phyloP scores from a whole-genome alignment of 92 coral and sea anemone genomes.

The Isaurus tuberculatus region DNA sequence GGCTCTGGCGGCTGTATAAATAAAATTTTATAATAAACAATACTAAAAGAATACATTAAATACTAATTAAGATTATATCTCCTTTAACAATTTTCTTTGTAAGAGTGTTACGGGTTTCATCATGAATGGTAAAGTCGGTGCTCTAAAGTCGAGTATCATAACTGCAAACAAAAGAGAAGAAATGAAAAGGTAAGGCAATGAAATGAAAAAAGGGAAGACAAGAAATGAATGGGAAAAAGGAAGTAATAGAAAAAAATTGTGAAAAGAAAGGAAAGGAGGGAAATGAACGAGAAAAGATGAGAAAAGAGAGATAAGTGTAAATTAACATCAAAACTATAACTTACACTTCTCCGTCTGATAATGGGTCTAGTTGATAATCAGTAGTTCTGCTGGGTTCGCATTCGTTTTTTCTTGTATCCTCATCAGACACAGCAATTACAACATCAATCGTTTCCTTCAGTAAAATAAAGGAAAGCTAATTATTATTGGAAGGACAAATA shows the following conservation, averaged over 20 bases:
- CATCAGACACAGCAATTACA: constrained; percentile 29
- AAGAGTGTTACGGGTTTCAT: not conserved
- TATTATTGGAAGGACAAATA: not conserved
- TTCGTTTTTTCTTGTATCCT: constrained; percentile 29
- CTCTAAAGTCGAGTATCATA: constrained; percentile 83
- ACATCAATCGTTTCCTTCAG: constrained; percentile 23
- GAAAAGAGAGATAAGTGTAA: too few species aligned
- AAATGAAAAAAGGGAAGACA: not conserved
- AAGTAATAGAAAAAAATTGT: too few species aligned
- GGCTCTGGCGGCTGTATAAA: too few species aligned
- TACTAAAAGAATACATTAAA: not conserved
- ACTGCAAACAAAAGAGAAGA: constrained; percentile 45
- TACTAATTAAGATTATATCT: not conserved
- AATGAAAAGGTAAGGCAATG: too few species aligned
- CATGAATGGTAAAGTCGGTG: not conserved
- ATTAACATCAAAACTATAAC: not conserved
- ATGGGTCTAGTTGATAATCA: constrained; percentile 23
- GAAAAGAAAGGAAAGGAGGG: too few species aligned
- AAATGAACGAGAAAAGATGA: too few species aligned
- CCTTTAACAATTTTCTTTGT: not conserved
- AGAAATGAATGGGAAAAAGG: too few species aligned
- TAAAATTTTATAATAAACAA: too few species aligned
- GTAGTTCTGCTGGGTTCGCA: constrained; percentile 43
- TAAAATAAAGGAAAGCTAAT: not conserved
- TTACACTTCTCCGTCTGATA: constrained; percentile 30